Base-by-base conservation (phyloP, 1,140 invertebrate genomes). In the Meteorus sp. region DNA sequence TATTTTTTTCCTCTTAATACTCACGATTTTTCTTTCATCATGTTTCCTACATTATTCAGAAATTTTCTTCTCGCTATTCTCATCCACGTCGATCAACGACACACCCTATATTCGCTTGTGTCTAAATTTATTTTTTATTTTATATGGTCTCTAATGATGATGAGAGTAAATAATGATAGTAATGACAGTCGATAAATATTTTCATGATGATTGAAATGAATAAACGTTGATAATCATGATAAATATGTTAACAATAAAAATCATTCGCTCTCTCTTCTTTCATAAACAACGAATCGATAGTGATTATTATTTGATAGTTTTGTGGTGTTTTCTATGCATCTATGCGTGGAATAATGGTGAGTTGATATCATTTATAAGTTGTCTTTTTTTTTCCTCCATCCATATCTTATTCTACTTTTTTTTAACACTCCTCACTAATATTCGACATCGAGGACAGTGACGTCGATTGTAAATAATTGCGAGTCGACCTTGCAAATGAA, bases 81-180 rank as follows among this genome's bases (percentile, higher is more conserved):
- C 27, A 27, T 61, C 19, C 53, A 43, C 33, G 59, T 61, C 59
- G 59, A 61, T 61, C 59, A 61, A 61, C 53, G 59, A 61, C 59
- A 61, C 45, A 52, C 37, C 23, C 37, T 37, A 39, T 50, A 33
- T 27, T n/a, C n/a, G n/a, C 52, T 45, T 15, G 47, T 44, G 23
- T 17, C 45, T 17, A 56, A 6, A 23, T 23, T 41, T n/a, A n/a
- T 51, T 9, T 22, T 25, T 23, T 7, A 15, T 48, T 7, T 33
- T 33, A 11, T 41, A 39, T 48, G 22, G 15, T 11, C 23, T 23
- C 41, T 50, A 39, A 60, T 56, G 44, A 55, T 39, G 20, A 29
- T 55, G 29, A 19, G 15, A 19, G 37, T 29, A 51, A 37, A 19
- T n/a, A 27, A 55, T 23, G 17, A 27, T 33, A 51, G 13, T 29